Evolutionary conservation across 2,797 vertebrate genomes (phyloP).

Genomic region (Sebastes iracundus): DNA sequence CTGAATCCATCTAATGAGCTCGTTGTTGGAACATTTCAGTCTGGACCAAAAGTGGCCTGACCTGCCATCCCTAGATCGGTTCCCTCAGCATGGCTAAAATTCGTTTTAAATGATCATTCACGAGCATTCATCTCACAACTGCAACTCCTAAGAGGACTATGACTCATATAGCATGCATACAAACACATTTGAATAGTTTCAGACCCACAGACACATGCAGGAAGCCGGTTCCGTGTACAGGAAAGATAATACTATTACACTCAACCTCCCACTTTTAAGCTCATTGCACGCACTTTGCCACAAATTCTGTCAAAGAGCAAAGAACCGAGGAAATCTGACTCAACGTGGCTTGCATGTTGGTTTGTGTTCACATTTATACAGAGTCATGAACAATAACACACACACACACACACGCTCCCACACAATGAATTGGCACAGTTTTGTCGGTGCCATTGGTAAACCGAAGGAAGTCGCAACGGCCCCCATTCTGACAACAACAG

Average conservation of each 20-base stretch:
- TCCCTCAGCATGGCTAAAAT: not conserved
- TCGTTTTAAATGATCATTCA: not conserved
- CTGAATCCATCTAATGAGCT: not conserved
- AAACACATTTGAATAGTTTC: not conserved
- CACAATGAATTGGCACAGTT: constrained; percentile 51
- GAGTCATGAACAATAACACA: constrained; percentile 4
- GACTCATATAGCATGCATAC: not conserved
- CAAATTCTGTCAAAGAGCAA: not conserved
- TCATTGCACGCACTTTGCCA: not conserved
- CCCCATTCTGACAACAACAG: constrained; percentile 47
- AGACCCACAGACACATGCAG: not conserved
- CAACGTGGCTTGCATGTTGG: not conserved
- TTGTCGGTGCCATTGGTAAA: constrained; percentile 33
- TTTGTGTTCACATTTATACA: not conserved
- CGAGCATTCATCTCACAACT: not conserved
- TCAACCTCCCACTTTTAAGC: not conserved
- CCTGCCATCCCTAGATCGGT: not conserved
- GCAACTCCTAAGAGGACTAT: not conserved
- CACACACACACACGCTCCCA: not conserved
- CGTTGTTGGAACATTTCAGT: not conserved
- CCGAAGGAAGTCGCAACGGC: constrained; percentile 36
- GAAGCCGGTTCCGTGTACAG: not conserved
- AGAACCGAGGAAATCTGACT: constrained; percentile 9
- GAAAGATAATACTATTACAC: not conserved
- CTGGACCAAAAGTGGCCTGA: not conserved